A percentile compares a stretch with the other conserved stretches of the same genome.
Evolutionary conservation across 2,797 vertebrate genomes (phyloP).

Genomic region (Eospalax fontanierii): DNA sequence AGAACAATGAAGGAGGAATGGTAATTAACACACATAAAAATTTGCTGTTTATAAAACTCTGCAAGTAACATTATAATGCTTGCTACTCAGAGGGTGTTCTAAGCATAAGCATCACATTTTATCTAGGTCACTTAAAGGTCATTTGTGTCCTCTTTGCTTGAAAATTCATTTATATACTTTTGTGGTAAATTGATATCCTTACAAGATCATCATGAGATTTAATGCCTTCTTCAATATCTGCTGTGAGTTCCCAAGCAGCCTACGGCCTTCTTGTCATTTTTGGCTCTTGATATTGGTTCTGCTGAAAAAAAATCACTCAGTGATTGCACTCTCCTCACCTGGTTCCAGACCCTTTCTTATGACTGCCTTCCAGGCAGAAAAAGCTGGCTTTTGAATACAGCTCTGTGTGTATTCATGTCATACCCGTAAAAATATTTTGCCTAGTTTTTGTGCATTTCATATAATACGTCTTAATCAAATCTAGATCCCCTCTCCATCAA

Average conservation of each 20-base stretch:
- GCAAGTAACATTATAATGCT: neutral
- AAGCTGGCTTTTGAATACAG: neutral
- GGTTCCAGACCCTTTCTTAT: neutral
- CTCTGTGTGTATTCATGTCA: neutral
- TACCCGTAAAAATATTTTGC: too few relatives aligned
- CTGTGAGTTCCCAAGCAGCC: neutral
- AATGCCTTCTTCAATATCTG: constrained; percentile 2
- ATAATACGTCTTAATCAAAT: too few relatives aligned
- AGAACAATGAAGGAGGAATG: constrained; percentile 28
- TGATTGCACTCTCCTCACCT: neutral
- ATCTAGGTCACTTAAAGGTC: neutral
- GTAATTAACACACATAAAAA: constrained; percentile 35
- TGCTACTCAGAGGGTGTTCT: neutral
- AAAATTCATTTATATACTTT: neutral
- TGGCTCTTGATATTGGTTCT: neutral
- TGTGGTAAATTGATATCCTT: neutral
- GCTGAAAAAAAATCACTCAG: neutral
- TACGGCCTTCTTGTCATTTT: neutral
- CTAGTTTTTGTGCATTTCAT: too few relatives aligned
- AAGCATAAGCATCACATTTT: neutral
- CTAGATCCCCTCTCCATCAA: too few relatives aligned
- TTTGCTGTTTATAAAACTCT: constrained; percentile 10
- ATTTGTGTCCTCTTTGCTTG: neutral
- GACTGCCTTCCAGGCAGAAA: neutral
- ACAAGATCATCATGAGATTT: neutral